Evolutionary conservation across 2,113 vertebrate genomes (phyloP).

Genomic region (Chelonoidis abingdonii): DNA sequence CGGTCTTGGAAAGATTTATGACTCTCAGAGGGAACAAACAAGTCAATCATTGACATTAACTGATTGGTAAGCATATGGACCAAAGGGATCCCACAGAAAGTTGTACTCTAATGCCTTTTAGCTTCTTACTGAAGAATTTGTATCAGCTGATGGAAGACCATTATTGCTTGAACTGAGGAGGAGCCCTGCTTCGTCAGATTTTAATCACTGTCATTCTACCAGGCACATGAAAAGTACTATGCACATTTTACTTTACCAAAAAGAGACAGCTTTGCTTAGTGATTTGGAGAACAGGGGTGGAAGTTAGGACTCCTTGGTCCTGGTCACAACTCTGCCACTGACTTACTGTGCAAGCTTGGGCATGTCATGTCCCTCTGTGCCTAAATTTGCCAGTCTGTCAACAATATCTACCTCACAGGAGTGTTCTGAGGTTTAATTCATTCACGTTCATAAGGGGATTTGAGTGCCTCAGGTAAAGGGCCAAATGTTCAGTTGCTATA

Average conservation of each 20-base stretch:
- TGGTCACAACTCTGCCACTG: neutral
- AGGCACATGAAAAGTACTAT: neutral
- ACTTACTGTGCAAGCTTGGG: neutral
- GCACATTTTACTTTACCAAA: neutral
- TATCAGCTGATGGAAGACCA: constrained; percentile 47
- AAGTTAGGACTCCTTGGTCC: neutral
- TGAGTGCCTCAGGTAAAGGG: neutral
- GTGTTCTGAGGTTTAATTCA: neutral
- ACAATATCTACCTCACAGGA: neutral
- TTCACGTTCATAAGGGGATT: neutral
- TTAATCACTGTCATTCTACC: constrained; percentile 23
- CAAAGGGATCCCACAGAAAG: constrained; percentile 26
- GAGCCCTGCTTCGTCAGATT: constrained; percentile 45
- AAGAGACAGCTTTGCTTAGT: rapidly evolving
- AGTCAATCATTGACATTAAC: constrained; percentile 24
- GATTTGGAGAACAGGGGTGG: neutral
- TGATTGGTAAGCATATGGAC: constrained; percentile 45
- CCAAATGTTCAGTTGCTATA: neutral
- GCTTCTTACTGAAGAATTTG: constrained; percentile 20
- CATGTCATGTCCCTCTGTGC: neutral
- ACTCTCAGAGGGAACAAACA: constrained; percentile 20
- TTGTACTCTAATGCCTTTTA: constrained; percentile 34
- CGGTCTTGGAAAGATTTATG: constrained; percentile 44
- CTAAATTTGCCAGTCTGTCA: neutral
- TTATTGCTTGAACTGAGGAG: constrained; percentile 46